These are phyloP conservation scores for Drepana arcuata DNA, from an alignment of 1,140 invertebrate genomes.

Conservation along the genomic window DNA sequence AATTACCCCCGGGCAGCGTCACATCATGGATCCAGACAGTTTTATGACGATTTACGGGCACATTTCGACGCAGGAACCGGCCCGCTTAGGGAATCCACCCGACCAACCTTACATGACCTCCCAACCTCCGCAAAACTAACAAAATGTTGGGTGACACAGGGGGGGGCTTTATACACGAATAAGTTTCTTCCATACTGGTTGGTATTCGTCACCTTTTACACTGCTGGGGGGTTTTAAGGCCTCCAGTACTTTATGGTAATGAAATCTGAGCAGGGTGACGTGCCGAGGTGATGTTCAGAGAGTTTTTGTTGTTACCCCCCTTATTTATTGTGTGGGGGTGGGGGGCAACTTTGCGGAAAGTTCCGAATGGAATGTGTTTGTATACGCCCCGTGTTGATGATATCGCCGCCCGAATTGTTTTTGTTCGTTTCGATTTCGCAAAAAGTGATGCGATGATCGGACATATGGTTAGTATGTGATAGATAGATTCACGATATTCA, in stretches of 20 bases:
- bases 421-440: constrained; percentile 18
- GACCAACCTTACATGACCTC: constrained; percentile 28
- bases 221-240: constrained; percentile 66
- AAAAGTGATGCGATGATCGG: constrained; percentile 10
- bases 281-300: constrained; percentile 63
- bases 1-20: constrained; percentile 78
- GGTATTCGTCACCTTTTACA: constrained; percentile 65
- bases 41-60: constrained; percentile 80
- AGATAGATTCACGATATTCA: no score
- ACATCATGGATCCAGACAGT: constrained; percentile 79
- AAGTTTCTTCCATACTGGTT: constrained; percentile 28
- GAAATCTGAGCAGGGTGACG: constrained; percentile 70
- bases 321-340: constrained; percentile 69
- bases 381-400: constrained; percentile 38
- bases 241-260: constrained; percentile 71
- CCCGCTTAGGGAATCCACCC: constrained; percentile 61
- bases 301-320: constrained; percentile 66
- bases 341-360: constrained; percentile 40
- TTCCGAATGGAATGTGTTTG: constrained; percentile 56
- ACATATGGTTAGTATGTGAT: constrained; percentile 8
- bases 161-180: constrained; percentile 7
- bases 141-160: constrained; percentile 3
- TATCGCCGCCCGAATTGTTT: constrained; percentile 19
- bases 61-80: constrained; percentile 72
- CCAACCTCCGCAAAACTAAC: constrained; percentile 11